phyloP scores from a whole-genome alignment of 2,113 vertebrate genomes.

The Cinclus mexicanus region DNA sequence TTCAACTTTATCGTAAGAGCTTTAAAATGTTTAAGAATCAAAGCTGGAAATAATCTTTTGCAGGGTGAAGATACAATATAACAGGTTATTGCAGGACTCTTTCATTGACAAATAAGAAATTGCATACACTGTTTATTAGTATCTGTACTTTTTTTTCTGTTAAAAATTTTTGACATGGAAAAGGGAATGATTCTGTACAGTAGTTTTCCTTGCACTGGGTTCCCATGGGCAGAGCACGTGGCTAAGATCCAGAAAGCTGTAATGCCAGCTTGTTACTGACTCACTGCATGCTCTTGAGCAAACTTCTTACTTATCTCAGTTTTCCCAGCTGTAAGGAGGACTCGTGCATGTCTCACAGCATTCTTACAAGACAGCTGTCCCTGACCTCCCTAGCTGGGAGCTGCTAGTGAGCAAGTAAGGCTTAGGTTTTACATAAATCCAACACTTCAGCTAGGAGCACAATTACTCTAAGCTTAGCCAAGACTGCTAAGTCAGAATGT shows the following conservation, averaged over 20 bases:
- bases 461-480: neutral
- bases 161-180: neutral
- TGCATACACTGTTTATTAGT: neutral
- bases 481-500: neutral
- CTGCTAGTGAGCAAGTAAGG: neutral
- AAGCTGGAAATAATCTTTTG: constrained; percentile 26
- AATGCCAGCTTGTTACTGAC: neutral
- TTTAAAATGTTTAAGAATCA: constrained; percentile 38
- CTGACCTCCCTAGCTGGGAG: neutral
- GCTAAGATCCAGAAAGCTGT: neutral
- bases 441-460: neutral
- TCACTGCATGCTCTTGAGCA: neutral
- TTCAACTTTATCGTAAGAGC: constrained; percentile 16
- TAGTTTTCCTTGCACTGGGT: neutral
- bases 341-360: neutral
- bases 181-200: constrained; percentile 24
- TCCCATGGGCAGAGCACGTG: neutral
- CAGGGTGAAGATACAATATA: neutral
- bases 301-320: neutral
- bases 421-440: neutral
- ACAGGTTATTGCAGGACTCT: neutral
- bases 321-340: constrained; percentile 14
- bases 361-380: neutral
- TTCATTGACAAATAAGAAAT: neutral
- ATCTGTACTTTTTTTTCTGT: neutral